Evolutionary conservation across 2,113 vertebrate genomes (phyloP).

Genomic region (Oreochromis niloticus): DNA sequence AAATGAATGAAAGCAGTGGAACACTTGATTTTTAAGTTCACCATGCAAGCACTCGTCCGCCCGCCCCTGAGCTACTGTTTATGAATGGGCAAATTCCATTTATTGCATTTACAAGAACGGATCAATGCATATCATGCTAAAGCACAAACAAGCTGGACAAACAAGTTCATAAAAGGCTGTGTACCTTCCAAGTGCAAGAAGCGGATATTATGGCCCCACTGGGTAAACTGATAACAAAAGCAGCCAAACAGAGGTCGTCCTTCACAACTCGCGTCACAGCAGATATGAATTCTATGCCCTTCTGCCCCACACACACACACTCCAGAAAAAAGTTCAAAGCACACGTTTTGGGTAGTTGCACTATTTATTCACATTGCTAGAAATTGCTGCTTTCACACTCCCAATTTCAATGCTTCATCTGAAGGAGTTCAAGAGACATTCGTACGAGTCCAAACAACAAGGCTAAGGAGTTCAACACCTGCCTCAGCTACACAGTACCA

Average conservation of each 20-base stretch:
- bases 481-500: not conserved
- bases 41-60: not conserved
- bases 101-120: not conserved
- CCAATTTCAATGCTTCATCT: not conserved
- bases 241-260: not conserved
- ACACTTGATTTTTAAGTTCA: not conserved
- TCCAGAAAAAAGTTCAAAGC: not conserved
- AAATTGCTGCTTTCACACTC: not conserved
- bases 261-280: not conserved
- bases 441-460: not conserved
- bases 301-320: not conserved
- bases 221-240: not conserved
- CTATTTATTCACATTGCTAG: constrained; percentile 6
- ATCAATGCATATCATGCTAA: constrained; percentile 28
- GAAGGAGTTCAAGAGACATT: not conserved
- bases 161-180: not conserved
- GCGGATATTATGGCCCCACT: not conserved
- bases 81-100: not conserved
- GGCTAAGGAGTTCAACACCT: not conserved
- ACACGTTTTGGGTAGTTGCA: not conserved
- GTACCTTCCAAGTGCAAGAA: not conserved
- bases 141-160: not conserved
- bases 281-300: not conserved
- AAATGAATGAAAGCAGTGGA: not conserved
- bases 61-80: not conserved